Evolutionary conservation across 2,797 vertebrate genomes (phyloP), one percentile per base, ranked within the genome.

Genomic region (Ispidina lecontei): DNA sequence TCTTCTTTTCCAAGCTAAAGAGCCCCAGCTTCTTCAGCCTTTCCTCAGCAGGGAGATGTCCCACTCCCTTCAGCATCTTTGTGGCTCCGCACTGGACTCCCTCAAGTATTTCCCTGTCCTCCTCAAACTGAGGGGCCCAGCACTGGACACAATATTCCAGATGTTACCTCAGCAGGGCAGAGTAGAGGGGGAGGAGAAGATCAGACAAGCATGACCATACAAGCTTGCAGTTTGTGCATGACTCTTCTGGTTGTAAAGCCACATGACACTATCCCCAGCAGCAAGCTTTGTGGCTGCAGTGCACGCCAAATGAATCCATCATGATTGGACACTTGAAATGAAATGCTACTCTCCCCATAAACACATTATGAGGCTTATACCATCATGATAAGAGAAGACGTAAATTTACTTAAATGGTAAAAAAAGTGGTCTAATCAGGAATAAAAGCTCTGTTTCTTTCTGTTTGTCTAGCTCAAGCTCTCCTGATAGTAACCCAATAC

Each of bases 341-440:
- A 95, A 95, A 94, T 75, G 90, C 64, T 81, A 12, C 76, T 89
- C 54, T 49, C 60, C 69, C 71, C 69, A 56, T 88, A 93, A 96
- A 91, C 58, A 60, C 71, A 91, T 84, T 77, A 76, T 39, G 49
- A 93, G 88, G 47, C 72, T 93, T 87, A 72, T 71, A 78, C 33
- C 54, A 86, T 63, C 70, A 68, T 25, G 68, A 85, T 63, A 92
- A 93, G 84, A 67, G 33, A 63, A 82, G 81, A 84, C 26, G 84
- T 60, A 93, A 80, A 96, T 94, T 70, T 91, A 79, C 51, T 54
- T 35, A 67, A 82, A 89, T 88, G 67, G 78, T 64, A 58, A 58
- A 86, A 89, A 83, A 90, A 90, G 46, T 33, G 29, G 37, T 49
- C 33, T 75, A 85, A 92, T 89, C 91, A 87, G 84, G 71, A 91